Evolutionary conservation across 2,888 invertebrate genomes (phyloP).

Genomic region (Parthenolecanium corni): DNA sequence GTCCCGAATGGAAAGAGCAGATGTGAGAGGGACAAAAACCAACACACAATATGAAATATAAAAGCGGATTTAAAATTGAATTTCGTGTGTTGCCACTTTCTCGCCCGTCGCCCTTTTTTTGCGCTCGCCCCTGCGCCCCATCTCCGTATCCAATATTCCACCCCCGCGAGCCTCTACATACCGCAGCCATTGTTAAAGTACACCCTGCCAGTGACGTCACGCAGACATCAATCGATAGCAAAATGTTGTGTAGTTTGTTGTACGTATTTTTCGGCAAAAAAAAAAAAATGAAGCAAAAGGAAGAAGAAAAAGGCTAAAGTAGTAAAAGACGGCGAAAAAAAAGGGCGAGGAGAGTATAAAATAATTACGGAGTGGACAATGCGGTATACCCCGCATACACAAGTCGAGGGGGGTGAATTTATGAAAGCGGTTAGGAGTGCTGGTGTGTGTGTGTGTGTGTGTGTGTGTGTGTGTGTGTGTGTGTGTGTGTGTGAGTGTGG

Average conservation of each 20-base stretch:
- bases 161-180: too few species aligned
- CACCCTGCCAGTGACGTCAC: conserved; percentile 30
- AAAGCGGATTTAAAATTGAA: conserved; percentile 29
- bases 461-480: too few species aligned
- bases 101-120: conserved; percentile 4
- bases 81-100: conserved; percentile 29
- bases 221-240: conserved; percentile 31
- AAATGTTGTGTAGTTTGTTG: conserved; percentile 21
- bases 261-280: conserved; percentile 26
- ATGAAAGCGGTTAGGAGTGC: too few species aligned
- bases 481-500: too few species aligned
- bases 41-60: conserved; percentile 26
- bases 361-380: conserved; percentile 27
- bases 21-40: conserved; percentile 26
- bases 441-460: too few species aligned
- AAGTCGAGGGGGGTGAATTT: too few species aligned
- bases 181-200: conserved; percentile 22
- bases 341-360: conserved; percentile 21
- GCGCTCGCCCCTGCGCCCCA: too few species aligned
- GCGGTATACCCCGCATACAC: too few species aligned
- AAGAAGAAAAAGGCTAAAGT: too few species aligned
- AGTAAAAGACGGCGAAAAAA: too few species aligned
- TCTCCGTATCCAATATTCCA: too few species aligned
- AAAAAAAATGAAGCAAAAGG: too few species aligned
- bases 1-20: conserved; percentile 3